These are phyloP conservation scores for Gymnoscopelus braueri DNA, from an alignment of 2,797 vertebrate species.

Conservation along the genomic window DNA sequence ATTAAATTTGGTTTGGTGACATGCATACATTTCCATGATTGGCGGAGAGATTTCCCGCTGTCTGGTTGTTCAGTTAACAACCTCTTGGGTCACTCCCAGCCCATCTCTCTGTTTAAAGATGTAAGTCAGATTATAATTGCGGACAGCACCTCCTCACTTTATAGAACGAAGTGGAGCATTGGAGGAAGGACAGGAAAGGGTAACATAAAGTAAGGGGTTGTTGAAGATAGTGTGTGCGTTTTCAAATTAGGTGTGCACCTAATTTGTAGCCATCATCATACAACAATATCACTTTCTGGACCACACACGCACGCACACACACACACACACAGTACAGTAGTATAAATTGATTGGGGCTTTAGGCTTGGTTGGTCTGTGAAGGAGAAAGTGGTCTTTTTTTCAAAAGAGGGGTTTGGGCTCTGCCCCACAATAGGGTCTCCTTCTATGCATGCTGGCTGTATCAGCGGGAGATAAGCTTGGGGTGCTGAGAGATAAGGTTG, in stretches of 20 bases:
- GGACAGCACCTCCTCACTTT: conserved; percentile 45
- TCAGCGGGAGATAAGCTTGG: conserved; percentile 63
- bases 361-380: conserved; percentile 27
- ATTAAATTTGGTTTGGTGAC: conserved; percentile 59
- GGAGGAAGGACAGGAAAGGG: conserved; percentile 21
- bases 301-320: no score
- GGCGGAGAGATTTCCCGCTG: conserved; percentile 37
- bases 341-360: no score
- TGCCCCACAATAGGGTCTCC: conserved; percentile 70
- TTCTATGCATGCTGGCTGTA: conserved; percentile 75
- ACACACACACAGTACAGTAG: no score
- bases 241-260: no score
- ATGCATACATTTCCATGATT: conserved; percentile 59
- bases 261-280: no score
- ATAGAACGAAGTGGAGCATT: conserved; percentile 35
- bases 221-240: conserved; percentile 51
- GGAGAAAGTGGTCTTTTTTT: conserved; percentile 48
- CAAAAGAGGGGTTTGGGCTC: conserved; percentile 48
- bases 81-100: conserved; percentile 18
- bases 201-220: conserved; percentile 39
- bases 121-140: conserved; percentile 36
- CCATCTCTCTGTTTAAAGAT: conserved; percentile 33
- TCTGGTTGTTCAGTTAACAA: conserved; percentile 43
- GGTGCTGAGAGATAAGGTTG: conserved; percentile 74
- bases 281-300: no score